phyloP scores from a whole-genome alignment of 2,797 vertebrate genomes.

The Phalanger gymnotis region DNA sequence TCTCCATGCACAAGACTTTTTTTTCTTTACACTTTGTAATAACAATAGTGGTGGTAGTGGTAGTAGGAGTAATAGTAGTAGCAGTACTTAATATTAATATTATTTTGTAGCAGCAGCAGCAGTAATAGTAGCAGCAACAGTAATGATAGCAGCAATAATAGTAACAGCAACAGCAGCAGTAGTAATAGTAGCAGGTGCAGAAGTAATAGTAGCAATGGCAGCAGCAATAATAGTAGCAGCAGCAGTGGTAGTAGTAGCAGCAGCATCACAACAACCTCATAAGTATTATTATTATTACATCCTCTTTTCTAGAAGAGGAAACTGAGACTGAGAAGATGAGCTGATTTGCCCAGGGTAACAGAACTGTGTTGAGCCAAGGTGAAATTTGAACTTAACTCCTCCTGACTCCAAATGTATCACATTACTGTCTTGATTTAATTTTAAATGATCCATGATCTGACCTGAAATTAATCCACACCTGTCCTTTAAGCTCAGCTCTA shows the following conservation, averaged over 20 bases:
- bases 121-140: too few species aligned
- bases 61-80: neutral
- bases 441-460: neutral
- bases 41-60: too few species aligned
- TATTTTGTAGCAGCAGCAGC: neutral
- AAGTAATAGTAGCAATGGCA: too few species aligned
- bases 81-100: neutral
- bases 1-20: too few species aligned
- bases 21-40: too few species aligned
- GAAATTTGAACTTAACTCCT: neutral
- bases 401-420: neutral
- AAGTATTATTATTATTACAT: neutral
- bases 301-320: neutral
- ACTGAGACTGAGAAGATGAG: neutral
- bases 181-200: too few species aligned
- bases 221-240: too few species aligned
- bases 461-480: neutral
- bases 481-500: neutral
- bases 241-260: too few species aligned
- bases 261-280: neutral
- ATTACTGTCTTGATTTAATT: neutral
- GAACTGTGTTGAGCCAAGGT: neutral
- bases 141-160: too few species aligned
- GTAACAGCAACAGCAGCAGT: too few species aligned
- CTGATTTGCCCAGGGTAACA: neutral